phyloP scores from a whole-genome alignment of 2,888 invertebrate genomes.

The Crepidodera aurea region DNA sequence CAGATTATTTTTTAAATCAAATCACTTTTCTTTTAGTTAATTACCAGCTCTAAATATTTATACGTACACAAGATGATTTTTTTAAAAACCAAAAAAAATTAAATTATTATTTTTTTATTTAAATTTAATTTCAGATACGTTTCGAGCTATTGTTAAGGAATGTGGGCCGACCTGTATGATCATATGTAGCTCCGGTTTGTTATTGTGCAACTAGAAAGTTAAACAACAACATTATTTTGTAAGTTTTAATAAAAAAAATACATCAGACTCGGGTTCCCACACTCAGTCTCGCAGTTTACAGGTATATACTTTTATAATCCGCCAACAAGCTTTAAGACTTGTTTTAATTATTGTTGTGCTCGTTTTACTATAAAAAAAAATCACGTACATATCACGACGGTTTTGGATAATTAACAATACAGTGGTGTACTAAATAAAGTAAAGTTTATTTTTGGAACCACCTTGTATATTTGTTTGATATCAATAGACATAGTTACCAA shows the following conservation, averaged over 20 bases:
- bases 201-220: too few species aligned
- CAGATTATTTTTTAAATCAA: too few species aligned
- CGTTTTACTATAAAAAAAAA: neutral
- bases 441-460: neutral
- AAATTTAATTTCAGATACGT: too few species aligned
- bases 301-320: neutral
- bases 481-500: too few species aligned
- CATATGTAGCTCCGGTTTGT: neutral
- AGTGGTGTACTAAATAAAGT: neutral
- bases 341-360: neutral
- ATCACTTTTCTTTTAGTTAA: too few species aligned
- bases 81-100: too few species aligned
- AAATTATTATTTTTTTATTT: too few species aligned
- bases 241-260: neutral
- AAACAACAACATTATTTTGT: neutral
- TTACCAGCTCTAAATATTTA: too few species aligned
- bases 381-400: neutral
- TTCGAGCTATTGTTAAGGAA: too few species aligned
- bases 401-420: neutral
- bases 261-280: neutral
- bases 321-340: neutral
- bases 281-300: neutral
- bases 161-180: too few species aligned
- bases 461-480: too few species aligned
- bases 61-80: too few species aligned